Evolutionary conservation across 2,797 vertebrate genomes (phyloP), one percentile per base, ranked within the genome.

Genomic region (Sylvilagus floridanus): DNA sequence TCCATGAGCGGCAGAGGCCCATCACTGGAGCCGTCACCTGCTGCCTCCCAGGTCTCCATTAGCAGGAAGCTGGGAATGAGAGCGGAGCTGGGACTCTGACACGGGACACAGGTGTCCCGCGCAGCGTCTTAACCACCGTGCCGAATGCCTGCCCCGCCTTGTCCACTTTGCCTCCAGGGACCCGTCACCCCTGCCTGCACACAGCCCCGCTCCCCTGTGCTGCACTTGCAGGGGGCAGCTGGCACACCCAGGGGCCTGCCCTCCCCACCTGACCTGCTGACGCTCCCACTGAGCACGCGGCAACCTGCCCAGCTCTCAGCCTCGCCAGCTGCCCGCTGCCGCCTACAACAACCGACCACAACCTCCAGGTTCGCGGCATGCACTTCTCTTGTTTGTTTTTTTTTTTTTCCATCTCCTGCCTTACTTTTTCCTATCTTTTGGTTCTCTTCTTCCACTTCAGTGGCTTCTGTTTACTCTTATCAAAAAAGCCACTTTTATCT

Each of bases 381-480:
- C 4, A 11, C 50, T 28, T 47, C 1, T n/a, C 68, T 17, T n/a
- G n/a, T n/a, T n/a, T n/a, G n/a, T n/a, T n/a, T n/a, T 37, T 37
- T 1, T 9, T 16, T 4, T 14, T 37, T 26, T 14, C 83, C 63
- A 4, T 30, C n/a, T 60, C 62, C 26, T 72, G 66, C 21, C 66
- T 93, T n/a, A n/a, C 54, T 28, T 66, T 14, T n/a, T 28, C 65
- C 77, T 52, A 37, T 9, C 17, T 62, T 71, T 62, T 75, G 54
- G 35, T 21, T 63, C 63, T 32, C 68, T 86, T 79, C 75, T 71
- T 92, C 84, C 75, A n/a, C 32, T 32, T 85, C 47, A 35, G 32
- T 13, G 52, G 50, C 50, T 84, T 86, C n/a, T 26, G 28, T 52
- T 76, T 37, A 84, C 4, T 5, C 14, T 57, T 79, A n/a, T 52